phyloP scores from a whole-genome alignment of 2,113 vertebrate species.

The Dissostichus mawsoni region DNA sequence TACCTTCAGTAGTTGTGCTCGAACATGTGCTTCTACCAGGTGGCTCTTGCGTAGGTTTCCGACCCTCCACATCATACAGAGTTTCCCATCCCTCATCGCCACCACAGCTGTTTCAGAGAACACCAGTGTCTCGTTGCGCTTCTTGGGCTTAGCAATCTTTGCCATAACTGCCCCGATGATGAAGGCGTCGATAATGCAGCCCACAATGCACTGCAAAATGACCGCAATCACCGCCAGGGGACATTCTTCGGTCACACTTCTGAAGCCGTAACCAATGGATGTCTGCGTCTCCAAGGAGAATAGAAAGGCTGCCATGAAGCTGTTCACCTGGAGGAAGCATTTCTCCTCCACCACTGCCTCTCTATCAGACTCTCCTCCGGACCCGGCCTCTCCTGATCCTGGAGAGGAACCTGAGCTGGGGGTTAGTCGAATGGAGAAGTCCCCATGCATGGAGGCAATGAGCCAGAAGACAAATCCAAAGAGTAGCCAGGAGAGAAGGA shows the following conservation, averaged over 20 bases:
- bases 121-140: constrained; percentile 92
- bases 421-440: constrained; percentile 80
- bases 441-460: constrained; percentile 90
- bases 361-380: constrained; percentile 64
- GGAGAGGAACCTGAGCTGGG: constrained; percentile 66
- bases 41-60: constrained; percentile 92
- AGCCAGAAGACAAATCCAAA: constrained; percentile 94
- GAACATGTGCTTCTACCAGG: constrained; percentile 92
- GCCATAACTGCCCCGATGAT: constrained; percentile 93
- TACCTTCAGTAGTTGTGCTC: constrained; percentile 91
- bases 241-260: constrained; percentile 93
- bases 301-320: constrained; percentile 93
- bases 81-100: constrained; percentile 88
- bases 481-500: constrained; percentile 93
- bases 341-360: constrained; percentile 74
- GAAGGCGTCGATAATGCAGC: constrained; percentile 94
- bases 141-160: constrained; percentile 96
- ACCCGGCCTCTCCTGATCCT: constrained; percentile 55
- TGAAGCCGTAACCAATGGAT: constrained; percentile 93
- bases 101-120: constrained; percentile 92
- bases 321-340: constrained; percentile 91
- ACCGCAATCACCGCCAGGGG: constrained; percentile 91
- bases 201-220: constrained; percentile 93
- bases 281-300: constrained; percentile 95
- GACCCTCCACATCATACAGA: constrained; percentile 95